Conservation (phyloP, 2,888 invertebrate genomes). For the Scelioninae gen. 2 region DNA sequence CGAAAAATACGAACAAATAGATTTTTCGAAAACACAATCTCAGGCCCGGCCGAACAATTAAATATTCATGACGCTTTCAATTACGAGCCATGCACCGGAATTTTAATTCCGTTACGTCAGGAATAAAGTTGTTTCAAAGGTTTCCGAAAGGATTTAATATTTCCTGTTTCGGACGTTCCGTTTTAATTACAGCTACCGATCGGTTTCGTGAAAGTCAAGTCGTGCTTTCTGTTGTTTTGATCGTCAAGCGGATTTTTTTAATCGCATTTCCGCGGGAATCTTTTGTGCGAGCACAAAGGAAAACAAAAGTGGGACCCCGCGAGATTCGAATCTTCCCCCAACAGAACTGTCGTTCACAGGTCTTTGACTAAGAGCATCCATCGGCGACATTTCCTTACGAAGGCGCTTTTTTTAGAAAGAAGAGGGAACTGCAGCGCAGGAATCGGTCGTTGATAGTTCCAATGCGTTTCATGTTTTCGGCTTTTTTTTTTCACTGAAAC, state of each 20-base stretch:
- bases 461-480: conserved; percentile 8
- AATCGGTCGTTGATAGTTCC: neutral
- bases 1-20: too few relatives aligned
- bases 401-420: too few relatives aligned
- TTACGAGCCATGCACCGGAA: conserved; percentile 19
- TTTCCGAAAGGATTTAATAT: conserved; percentile 48
- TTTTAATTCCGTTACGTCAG: conserved; percentile 21
- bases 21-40: neutral
- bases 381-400: conserved; percentile 13
- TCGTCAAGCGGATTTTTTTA: neutral
- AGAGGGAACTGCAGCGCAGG: neutral
- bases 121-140: conserved; percentile 27
- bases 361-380: conserved; percentile 29
- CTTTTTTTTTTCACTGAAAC: too few relatives aligned
- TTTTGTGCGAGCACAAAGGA: conserved; percentile 13
- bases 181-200: conserved; percentile 27
- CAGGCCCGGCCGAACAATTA: neutral
- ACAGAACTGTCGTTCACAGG: conserved; percentile 15
- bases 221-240: neutral
- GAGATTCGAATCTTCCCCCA: conserved; percentile 22
- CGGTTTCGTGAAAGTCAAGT: conserved; percentile 4
- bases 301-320: conserved; percentile 9
- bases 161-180: conserved; percentile 29
- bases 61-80: conserved; percentile 30
- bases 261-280: conserved; percentile 16